Conservation (phyloP, 2,888 invertebrate species). For the Drosophila leonis region DNA sequence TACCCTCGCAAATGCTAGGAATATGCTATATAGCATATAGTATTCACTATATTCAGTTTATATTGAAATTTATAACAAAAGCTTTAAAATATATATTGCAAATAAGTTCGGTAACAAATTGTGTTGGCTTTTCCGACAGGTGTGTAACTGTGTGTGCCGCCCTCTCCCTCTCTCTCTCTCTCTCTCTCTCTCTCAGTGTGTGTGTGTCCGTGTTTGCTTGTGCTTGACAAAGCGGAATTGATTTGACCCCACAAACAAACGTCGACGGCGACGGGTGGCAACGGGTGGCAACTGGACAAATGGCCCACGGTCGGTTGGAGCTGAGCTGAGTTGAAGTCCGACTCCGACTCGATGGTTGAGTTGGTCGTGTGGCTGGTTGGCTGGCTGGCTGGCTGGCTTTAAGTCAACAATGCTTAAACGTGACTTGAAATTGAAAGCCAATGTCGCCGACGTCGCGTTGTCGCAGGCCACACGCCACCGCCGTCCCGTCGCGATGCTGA, state of each 20-base stretch:
- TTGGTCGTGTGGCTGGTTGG: slow-evolving; percentile 32
- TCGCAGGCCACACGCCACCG: slow-evolving; percentile 26
- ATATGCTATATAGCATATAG: not conserved
- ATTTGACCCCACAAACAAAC: slow-evolving; percentile 51
- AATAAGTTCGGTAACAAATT: slow-evolving; percentile 25
- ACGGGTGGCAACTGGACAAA: slow-evolving; percentile 44
- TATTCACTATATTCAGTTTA: not conserved
- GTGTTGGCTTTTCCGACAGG: slow-evolving; percentile 66
- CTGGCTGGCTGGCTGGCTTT: slow-evolving; percentile 38
- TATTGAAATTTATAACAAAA: slow-evolving; percentile 1
- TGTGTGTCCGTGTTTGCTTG: slow-evolving; percentile 30
- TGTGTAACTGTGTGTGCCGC: slow-evolving; percentile 7
- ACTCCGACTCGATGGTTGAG: slow-evolving; percentile 14
- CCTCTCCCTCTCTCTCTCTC: not conserved
- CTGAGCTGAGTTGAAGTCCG: slow-evolving; percentile 13
- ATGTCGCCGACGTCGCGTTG: slow-evolving; percentile 38
- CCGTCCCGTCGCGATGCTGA: slow-evolving; percentile 8
- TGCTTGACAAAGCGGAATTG: slow-evolving; percentile 74
- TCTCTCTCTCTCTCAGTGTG: not conserved
- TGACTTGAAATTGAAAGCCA: slow-evolving; percentile 77
- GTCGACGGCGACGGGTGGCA: not conserved
- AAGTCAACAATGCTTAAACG: slow-evolving; percentile 65
- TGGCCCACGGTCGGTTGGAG: slow-evolving; percentile 63
- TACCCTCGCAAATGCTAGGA: not conserved
- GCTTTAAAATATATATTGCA: not conserved